Evolutionary conservation across 1,140 invertebrate genomes (phyloP).

Genomic region (Hypsibius dujardini): DNA sequence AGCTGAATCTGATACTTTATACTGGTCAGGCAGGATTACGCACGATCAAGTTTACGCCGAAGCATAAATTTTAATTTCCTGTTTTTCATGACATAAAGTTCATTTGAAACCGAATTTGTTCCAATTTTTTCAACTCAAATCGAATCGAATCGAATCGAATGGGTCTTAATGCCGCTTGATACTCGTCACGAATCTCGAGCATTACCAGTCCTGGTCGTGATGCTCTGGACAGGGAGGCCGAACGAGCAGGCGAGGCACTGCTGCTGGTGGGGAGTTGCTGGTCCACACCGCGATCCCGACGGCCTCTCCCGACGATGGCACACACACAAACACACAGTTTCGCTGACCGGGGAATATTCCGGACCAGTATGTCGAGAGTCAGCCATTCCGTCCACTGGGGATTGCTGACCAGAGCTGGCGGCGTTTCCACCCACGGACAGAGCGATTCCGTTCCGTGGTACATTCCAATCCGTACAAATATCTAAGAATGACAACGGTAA

Average conservation of each 20-base stretch:
- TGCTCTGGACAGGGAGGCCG: background rate
- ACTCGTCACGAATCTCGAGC: too few relatives aligned
- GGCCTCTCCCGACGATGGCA: constrained; percentile 54
- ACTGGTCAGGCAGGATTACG: too few relatives aligned
- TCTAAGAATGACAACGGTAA: constrained; percentile 34
- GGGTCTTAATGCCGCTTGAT: too few relatives aligned
- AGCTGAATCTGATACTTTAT: too few relatives aligned
- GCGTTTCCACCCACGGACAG: constrained; percentile 49
- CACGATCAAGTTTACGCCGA: too few relatives aligned
- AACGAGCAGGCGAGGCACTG: background rate
- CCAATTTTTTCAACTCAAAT: too few relatives aligned
- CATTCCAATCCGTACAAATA: constrained; percentile 60
- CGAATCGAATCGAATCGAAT: too few relatives aligned
- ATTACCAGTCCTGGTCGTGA: background rate
- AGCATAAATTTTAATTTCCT: too few relatives aligned
- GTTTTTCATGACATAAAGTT: too few relatives aligned
- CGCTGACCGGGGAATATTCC: constrained; percentile 69
- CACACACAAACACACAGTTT: constrained; percentile 72
- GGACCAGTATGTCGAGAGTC: constrained; percentile 53
- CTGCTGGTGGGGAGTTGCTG: background rate
- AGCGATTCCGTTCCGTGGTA: constrained; percentile 66
- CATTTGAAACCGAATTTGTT: too few relatives aligned
- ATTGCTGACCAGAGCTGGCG: constrained; percentile 42
- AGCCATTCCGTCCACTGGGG: constrained; percentile 60
- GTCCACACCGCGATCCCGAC: constrained; percentile 36